These are phyloP conservation scores for Saccostrea glomerata DNA, from an alignment of 1,140 invertebrate species.

Conservation along the genomic window DNA sequence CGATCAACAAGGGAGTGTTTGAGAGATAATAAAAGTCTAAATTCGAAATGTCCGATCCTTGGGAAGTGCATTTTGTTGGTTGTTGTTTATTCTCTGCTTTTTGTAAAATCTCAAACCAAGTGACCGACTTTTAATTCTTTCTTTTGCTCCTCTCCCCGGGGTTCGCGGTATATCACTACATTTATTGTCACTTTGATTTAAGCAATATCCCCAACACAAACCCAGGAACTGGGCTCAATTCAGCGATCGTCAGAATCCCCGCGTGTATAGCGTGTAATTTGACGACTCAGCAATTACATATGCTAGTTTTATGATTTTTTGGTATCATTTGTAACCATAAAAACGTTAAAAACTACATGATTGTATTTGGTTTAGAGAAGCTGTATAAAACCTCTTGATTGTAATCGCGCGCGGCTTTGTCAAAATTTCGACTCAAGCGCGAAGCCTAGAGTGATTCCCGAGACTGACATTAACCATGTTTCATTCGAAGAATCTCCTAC, in stretches of 20 bases:
- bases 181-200: slow-evolving; percentile 28
- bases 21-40: background rate
- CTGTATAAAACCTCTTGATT: slow-evolving; percentile 32
- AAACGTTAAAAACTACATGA: slow-evolving; percentile 31
- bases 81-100: background rate
- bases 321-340: slow-evolving; percentile 38
- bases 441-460: background rate
- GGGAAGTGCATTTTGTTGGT: background rate
- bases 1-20: too few relatives aligned
- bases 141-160: background rate
- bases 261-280: slow-evolving; percentile 22
- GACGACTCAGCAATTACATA: slow-evolving; percentile 35
- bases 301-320: slow-evolving; percentile 35
- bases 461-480: too few relatives aligned
- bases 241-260: background rate
- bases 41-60: background rate
- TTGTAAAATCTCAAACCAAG: slow-evolving; percentile 7
- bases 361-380: slow-evolving; percentile 28
- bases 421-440: slow-evolving; percentile 9
- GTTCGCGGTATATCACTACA: background rate
- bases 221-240: slow-evolving; percentile 6
- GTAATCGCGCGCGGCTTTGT: slow-evolving; percentile 25
- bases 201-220: slow-evolving; percentile 9
- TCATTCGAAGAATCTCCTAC: background rate
- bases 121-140: slow-evolving; percentile 3